These are phyloP conservation scores for Globodera rostochiensis DNA, from an alignment of 1,140 invertebrate species.

Conservation along the genomic window DNA sequence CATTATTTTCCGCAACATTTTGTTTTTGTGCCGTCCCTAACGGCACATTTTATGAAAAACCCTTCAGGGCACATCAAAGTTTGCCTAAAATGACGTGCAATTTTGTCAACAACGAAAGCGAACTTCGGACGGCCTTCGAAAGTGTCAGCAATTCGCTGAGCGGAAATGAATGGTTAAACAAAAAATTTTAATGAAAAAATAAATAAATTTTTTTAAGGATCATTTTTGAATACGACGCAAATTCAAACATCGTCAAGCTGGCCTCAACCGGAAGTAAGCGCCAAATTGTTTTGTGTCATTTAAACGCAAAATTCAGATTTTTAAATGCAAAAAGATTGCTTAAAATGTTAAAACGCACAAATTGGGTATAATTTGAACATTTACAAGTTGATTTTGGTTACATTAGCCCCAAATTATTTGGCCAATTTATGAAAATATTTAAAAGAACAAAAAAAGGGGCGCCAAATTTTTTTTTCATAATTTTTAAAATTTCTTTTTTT, in stretches of 20 bases:
- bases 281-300: not conserved
- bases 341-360: too few relatives aligned
- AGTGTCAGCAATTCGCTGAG: slow-evolving; percentile 36
- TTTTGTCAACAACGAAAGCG: slow-evolving; percentile 52
- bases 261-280: slow-evolving; percentile 50
- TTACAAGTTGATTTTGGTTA: too few relatives aligned
- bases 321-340: too few relatives aligned
- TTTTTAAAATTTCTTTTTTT: slow-evolving; percentile 28
- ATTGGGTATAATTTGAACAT: not conserved
- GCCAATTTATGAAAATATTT: too few relatives aligned
- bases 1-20: too few relatives aligned
- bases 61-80: too few relatives aligned
- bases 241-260: slow-evolving; percentile 56
- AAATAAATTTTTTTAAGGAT: slow-evolving; percentile 44
- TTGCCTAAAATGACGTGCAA: slow-evolving; percentile 49
- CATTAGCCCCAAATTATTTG: too few relatives aligned
- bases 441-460: too few relatives aligned
- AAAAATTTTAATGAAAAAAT: not conserved
- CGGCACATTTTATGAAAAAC: too few relatives aligned
- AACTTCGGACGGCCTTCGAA: slow-evolving; percentile 46
- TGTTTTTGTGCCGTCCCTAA: too few relatives aligned
- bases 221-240: slow-evolving; percentile 58
- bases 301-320: too few relatives aligned
- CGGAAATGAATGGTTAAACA: slow-evolving; percentile 43
- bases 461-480: not conserved